These are phyloP conservation scores for Saimiri boliviensis DNA, from an alignment of 2,113 vertebrate species.

Conservation along the genomic window DNA sequence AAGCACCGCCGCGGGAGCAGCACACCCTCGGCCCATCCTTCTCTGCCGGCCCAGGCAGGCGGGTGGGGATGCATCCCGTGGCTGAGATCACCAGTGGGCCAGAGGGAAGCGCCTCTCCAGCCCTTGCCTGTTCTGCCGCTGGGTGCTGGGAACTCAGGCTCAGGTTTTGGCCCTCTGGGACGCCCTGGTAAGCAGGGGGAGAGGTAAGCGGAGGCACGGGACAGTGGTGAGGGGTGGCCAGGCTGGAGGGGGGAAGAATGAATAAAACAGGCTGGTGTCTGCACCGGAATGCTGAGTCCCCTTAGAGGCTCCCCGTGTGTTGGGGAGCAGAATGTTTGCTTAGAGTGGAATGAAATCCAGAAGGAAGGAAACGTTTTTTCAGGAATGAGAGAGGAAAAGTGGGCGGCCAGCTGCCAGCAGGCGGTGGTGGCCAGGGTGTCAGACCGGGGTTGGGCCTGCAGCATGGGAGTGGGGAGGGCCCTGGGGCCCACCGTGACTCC, in stretches of 20 bases:
- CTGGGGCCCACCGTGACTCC: background rate
- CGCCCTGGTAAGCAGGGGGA: conserved; percentile 49
- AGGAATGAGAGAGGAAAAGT: conserved; percentile 56
- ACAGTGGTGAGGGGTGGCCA: conserved; percentile 32
- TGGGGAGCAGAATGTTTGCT: conserved; percentile 78
- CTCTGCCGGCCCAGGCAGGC: rapidly evolving
- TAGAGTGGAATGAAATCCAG: conserved; percentile 69
- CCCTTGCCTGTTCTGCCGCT: conserved; percentile 36
- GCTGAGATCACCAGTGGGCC: conserved; percentile 78
- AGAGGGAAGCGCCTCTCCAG: conserved; percentile 66
- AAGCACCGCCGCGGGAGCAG: background rate
- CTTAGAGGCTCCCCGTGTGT: conserved; percentile 68
- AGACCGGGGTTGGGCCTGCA: background rate
- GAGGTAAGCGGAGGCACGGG: conserved; percentile 75
- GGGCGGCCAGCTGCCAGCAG: background rate
- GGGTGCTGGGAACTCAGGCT: conserved; percentile 22
- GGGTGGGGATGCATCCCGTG: conserved; percentile 61
- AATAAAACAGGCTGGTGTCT: conserved; percentile 78
- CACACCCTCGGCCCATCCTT: conserved; percentile 50
- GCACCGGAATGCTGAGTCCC: conserved; percentile 69
- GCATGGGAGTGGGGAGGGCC: too few relatives aligned
- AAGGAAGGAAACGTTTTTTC: conserved; percentile 68
- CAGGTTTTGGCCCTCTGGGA: conserved; percentile 75
- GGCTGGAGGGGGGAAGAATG: conserved; percentile 57
- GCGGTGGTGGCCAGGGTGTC: background rate